Base-by-base conservation (phyloP, 1,140 invertebrate genomes). In the Oscheius sp. region DNA sequence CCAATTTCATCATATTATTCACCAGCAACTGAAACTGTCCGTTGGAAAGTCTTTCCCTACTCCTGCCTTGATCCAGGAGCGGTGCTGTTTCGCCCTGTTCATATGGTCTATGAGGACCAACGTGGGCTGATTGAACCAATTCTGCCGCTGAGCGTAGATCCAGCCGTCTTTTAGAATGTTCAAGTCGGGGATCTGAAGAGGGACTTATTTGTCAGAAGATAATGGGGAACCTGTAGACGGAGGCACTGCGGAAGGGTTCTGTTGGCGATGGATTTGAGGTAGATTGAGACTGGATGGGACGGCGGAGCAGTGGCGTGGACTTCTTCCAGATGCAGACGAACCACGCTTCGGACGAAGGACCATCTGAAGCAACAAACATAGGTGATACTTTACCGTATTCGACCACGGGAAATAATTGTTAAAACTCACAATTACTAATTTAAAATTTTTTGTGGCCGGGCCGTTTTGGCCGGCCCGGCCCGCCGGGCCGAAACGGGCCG, bases 91-190 rank as follows among this genome's bases (percentile, higher is more conserved):
- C 7, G 49, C 15, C 49, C 28, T 55, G 49, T 55, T 55, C 49
- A 23, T 20, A 23, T 55, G 49, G 49, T 55, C 49, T 7, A 55
- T 55, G 49, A 55, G 49, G 49, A 55, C 49, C 15, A 55, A 26
- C 4, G 49, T 7, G 15, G 15, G 49, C 15, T 20, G 7, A 55
- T 26, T 55, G 49, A 55, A 55, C 49, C 49, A 55, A 23, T 55
- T 55, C 49, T 55, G 49, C 4, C 49, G 49, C 23, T 55, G 49
- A 23, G 15, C 15, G 49, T 55, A 55, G 49, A 55, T 55, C 49
- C 49, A 55, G 15, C 7, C 23, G 49, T 55, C 49, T 23, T 55
- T 55, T 26, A 55, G 15, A 15, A 13, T 7, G 28, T 55, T 55
- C 49, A 26, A 15, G 23, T 13, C 15, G 23, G 49, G 49, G 15